Percentiles rank a stretch among this genome's conserved stretches.
Evolutionary conservation across 2,888 invertebrate species (phyloP).

Genomic region (Acholoe squamosa): DNA sequence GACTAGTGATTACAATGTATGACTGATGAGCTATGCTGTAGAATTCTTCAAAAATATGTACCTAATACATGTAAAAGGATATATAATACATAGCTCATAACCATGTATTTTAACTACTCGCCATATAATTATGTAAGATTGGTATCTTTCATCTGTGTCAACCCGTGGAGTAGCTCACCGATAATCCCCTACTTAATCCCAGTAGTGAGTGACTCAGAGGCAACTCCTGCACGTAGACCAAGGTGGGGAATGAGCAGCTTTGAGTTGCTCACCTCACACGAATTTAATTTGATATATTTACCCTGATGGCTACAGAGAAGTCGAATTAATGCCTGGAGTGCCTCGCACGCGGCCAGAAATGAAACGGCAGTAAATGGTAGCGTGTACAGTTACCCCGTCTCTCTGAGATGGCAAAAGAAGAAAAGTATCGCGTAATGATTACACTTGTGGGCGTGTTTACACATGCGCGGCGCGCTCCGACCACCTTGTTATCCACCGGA

Average conservation of each 20-base stretch:
- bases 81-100: too few species aligned
- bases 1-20: too few species aligned
- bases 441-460: constrained; percentile 26
- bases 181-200: background rate
- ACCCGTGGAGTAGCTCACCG: background rate
- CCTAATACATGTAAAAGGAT: too few species aligned
- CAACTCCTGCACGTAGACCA: too few species aligned
- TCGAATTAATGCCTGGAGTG: constrained; percentile 17
- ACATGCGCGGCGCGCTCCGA: background rate
- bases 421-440: constrained; percentile 43
- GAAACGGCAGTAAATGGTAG: background rate
- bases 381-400: background rate
- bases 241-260: too few species aligned
- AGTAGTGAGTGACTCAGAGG: background rate
- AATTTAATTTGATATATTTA: constrained; percentile 38
- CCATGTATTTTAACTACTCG: too few species aligned
- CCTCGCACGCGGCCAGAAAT: background rate
- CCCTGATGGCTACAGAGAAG: background rate
- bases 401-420: background rate
- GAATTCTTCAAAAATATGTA: too few species aligned
- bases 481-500: constrained; percentile 38
- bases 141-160: too few species aligned
- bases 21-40: too few species aligned
- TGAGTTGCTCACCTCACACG: background rate
- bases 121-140: too few species aligned